Conservation (phyloP, 1,140 invertebrate genomes). For the Hestina assimilis region DNA sequence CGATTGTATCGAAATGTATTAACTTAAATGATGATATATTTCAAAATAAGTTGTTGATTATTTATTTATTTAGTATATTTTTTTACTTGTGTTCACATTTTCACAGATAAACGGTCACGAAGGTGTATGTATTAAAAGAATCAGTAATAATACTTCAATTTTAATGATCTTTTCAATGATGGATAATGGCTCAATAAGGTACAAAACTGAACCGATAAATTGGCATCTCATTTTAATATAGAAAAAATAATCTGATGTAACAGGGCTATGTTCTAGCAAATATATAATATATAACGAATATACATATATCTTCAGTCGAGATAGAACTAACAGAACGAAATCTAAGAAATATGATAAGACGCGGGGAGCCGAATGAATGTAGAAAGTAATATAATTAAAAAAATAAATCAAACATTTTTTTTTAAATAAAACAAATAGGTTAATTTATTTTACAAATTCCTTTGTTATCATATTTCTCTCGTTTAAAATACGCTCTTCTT, state of each 20-base stretch:
- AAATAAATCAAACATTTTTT: slow-evolving; percentile 40
- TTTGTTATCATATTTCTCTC: slow-evolving; percentile 78
- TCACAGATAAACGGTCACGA: background rate
- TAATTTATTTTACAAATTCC: slow-evolving; percentile 78
- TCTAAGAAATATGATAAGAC: slow-evolving; percentile 60
- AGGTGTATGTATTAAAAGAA: slow-evolving; percentile 59
- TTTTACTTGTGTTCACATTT: background rate
- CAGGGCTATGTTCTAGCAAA: slow-evolving; percentile 60
- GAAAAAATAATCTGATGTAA: slow-evolving; percentile 71
- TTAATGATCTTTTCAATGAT: slow-evolving; percentile 59
- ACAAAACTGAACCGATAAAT: slow-evolving; percentile 66
- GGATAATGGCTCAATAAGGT: slow-evolving; percentile 68
- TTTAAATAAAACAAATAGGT: slow-evolving; percentile 77
- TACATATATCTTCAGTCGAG: slow-evolving; percentile 55
- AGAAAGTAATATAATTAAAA: slow-evolving; percentile 27
- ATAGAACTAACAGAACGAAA: slow-evolving; percentile 42
- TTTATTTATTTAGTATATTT: background rate
- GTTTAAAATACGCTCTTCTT: slow-evolving; percentile 75
- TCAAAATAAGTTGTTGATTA: too few species aligned
- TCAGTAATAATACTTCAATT: slow-evolving; percentile 58
- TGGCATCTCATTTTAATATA: slow-evolving; percentile 70
- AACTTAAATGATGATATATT: too few species aligned
- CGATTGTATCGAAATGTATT: too few species aligned
- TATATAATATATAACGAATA: slow-evolving; percentile 68
- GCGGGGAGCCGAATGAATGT: slow-evolving; percentile 29